Percentiles rank a stretch among this genome's conserved stretches.
phyloP scores from a whole-genome alignment of 2,888 invertebrate genomes.

The Nezara viridula region DNA sequence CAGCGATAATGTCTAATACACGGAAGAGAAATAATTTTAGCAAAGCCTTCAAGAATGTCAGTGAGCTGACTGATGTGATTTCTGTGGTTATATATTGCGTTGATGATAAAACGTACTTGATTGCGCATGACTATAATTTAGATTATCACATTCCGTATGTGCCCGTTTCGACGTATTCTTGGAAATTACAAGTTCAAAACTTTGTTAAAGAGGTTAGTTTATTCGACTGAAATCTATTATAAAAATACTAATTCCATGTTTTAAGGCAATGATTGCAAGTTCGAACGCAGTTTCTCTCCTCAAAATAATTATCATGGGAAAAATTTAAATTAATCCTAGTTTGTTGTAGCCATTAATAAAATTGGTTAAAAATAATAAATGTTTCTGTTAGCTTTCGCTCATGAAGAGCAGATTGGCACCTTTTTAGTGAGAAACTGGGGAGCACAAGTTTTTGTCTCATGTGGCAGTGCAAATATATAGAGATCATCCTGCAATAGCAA shows the following conservation, averaged over 20 bases:
- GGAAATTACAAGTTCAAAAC: neutral
- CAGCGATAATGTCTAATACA: neutral
- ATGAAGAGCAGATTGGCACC: too few species aligned
- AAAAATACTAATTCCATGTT: neutral
- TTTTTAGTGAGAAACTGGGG: too few species aligned
- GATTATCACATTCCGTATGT: slow-evolving; percentile 35
- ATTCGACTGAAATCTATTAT: neutral
- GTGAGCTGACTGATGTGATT: slow-evolving; percentile 13
- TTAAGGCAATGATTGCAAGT: too few species aligned
- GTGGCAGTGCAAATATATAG: too few species aligned
- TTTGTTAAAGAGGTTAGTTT: slow-evolving; percentile 22
- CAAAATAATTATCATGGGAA: too few species aligned
- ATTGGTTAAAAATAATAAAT: too few species aligned
- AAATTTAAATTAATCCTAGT: too few species aligned
- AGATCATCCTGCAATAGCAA: too few species aligned
- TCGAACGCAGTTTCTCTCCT: too few species aligned
- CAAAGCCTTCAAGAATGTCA: neutral
- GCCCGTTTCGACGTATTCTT: neutral
- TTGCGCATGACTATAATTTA: neutral
- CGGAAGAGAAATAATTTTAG: neutral
- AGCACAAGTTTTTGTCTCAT: too few species aligned
- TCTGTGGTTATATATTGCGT: neutral
- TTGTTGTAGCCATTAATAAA: too few species aligned
- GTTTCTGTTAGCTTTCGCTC: too few species aligned
- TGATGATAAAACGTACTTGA: slow-evolving; percentile 3